Base-by-base conservation (phyloP, 2,797 vertebrate genomes). In the Ptychobarbus kaznakovi region DNA sequence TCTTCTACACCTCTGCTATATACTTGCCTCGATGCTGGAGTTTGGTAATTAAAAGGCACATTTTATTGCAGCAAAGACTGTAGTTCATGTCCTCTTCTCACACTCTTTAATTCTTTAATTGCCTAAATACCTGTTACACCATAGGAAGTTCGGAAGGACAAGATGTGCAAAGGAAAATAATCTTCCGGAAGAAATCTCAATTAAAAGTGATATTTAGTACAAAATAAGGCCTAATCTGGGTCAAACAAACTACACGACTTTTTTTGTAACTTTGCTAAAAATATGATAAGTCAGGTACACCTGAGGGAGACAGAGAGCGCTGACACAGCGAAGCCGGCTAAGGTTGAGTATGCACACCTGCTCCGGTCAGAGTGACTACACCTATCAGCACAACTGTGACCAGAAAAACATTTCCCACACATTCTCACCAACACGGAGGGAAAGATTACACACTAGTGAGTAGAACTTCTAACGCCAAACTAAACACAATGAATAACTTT, bases 291-390 rank as follows among this genome's bases (percentile, higher is more conserved):
- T 85, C 83, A 81, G 80, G 74, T 75, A 18, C 49, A 78, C 68
- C 70, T 87, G 77, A 84, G 78, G 22, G 38, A 80, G 61, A 70
- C 58, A 61, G 38, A 77, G 28, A 61, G 65, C 12, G 85, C 79
- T 77, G 73, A 77, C 49, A 35, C 73, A 82, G 63, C 38, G 22
- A 44, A 58, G 49, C 40, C n/a, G 18, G 20, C 13, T 58, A 81
- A 80, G 72, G 78, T 74, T 75, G 72, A 82, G 51, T 58, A 77
- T 15, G 61, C 46, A 86, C 88, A 89, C 83, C 80, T 85, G 80
- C 73, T 86, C 82, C 51, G 84, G 75, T 85, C 85, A 89, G 51
- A 86, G 73, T 44, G 66, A 84, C 73, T 72, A 72, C 69, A 58
- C 75, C 78, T 74, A 72, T 87, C 80, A 87, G 73, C 44, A 46